Conservation (phyloP, 2,797 vertebrate species). For the Oreochromis grahami region DNA sequence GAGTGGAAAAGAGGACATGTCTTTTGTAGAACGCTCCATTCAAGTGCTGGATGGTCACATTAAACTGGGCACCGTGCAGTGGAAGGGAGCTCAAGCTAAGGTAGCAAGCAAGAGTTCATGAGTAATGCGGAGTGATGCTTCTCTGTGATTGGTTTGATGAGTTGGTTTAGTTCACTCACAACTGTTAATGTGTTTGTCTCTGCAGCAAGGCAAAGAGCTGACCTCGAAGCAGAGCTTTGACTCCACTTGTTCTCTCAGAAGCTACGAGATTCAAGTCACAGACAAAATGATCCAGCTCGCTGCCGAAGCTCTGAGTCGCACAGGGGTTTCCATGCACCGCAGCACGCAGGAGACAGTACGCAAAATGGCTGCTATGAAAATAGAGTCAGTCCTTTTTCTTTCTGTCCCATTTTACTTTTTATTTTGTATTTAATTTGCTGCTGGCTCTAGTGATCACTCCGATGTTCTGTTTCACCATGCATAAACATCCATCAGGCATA, state of each 20-base stretch:
- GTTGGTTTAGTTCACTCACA: background rate
- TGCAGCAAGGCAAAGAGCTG: background rate
- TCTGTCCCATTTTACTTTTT: background rate
- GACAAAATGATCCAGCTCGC: conserved; percentile 58
- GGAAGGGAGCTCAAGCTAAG: background rate
- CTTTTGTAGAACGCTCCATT: conserved; percentile 11
- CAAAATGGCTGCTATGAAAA: conserved; percentile 60
- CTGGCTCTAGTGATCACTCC: background rate
- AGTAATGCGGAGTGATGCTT: background rate
- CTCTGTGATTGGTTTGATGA: background rate
- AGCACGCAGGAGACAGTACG: conserved; percentile 49
- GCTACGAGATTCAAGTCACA: conserved; percentile 49
- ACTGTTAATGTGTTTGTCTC: background rate
- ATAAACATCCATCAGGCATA: background rate
- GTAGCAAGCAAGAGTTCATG: background rate
- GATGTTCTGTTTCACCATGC: background rate
- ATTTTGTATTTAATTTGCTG: background rate
- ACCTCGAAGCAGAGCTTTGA: conserved; percentile 12
- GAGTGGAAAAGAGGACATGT: background rate
- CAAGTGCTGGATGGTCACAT: conserved; percentile 46
- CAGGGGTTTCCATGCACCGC: background rate
- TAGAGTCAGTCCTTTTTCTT: conserved; percentile 35
- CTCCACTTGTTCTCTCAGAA: conserved; percentile 35
- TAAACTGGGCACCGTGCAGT: conserved; percentile 35
- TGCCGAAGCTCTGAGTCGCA: conserved; percentile 54